phyloP scores from a whole-genome alignment of 2,113 vertebrate genomes.

The Neolamprologus fasciatus region DNA sequence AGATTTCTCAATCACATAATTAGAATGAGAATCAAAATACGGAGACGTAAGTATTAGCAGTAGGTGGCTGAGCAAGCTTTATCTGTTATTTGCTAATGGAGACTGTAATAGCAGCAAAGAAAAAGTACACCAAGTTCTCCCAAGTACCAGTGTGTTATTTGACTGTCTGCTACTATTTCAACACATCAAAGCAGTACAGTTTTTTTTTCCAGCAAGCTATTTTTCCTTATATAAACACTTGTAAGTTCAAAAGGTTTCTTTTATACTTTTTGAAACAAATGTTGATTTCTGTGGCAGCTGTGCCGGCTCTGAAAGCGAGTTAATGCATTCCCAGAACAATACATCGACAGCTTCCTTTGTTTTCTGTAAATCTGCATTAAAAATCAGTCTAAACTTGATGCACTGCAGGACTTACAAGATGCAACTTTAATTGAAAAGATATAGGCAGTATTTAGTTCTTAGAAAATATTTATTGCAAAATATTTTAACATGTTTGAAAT shows the following conservation, averaged over 20 bases:
- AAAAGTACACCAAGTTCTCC: not conserved
- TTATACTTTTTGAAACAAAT: not conserved
- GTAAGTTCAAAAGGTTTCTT: not conserved
- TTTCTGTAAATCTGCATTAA: not conserved
- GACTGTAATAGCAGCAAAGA: not conserved
- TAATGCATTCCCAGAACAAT: not conserved
- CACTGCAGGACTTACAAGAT: not conserved
- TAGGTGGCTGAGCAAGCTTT: not conserved
- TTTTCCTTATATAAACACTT: not conserved
- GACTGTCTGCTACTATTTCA: not conserved
- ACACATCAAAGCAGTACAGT: not conserved
- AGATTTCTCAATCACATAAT: not conserved
- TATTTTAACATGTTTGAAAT: not conserved
- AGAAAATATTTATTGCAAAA: slow-evolving; percentile 3
- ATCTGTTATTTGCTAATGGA: not conserved
- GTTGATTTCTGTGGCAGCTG: not conserved
- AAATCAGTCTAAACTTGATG: not conserved
- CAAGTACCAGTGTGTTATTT: not conserved
- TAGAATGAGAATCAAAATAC: not conserved
- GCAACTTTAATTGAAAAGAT: not conserved
- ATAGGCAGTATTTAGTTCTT: not conserved
- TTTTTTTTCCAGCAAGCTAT: not conserved
- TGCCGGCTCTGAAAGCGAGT: too few relatives aligned
- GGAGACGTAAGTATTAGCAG: not conserved
- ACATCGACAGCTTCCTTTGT: not conserved